These are phyloP conservation scores for Nysson spinosus DNA, from an alignment of 2,888 invertebrate genomes.

Conservation along the genomic window DNA sequence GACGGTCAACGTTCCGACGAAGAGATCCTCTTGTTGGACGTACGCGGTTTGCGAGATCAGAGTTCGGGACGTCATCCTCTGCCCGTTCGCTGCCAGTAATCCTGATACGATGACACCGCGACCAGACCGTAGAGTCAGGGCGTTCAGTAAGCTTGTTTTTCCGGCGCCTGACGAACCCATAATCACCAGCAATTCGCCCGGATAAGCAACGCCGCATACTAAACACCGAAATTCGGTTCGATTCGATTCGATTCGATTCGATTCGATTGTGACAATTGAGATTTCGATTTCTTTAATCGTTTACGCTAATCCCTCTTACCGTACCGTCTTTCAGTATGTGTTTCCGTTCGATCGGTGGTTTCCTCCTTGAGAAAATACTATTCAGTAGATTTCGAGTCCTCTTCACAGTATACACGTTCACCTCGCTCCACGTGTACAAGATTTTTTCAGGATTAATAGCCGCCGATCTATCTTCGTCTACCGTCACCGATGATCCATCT, in stretches of 20 bases:
- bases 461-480: neutral
- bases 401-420: constrained; percentile 85
- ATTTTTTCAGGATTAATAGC: constrained; percentile 72
- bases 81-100: constrained; percentile 85
- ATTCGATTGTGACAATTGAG: neutral
- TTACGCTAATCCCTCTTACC: constrained; percentile 11
- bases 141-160: constrained; percentile 95
- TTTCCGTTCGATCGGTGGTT: constrained; percentile 71
- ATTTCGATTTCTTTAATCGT: neutral
- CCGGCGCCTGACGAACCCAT: constrained; percentile 96
- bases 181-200: constrained; percentile 91
- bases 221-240: too few species aligned
- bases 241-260: neutral
- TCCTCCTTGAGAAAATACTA: constrained; percentile 47
- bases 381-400: constrained; percentile 76
- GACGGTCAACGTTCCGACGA: constrained; percentile 93
- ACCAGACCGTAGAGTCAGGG: constrained; percentile 89
- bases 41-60: constrained; percentile 91
- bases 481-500: too few species aligned
- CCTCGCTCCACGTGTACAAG: constrained; percentile 88
- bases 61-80: constrained; percentile 84
- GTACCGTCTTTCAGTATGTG: constrained; percentile 88
- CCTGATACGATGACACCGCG: constrained; percentile 83
- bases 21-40: constrained; percentile 96
- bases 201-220: constrained; percentile 91